A percentile compares a stretch with the other conserved stretches of the same genome.
phyloP scores from a whole-genome alignment of 1,140 invertebrate species.

The Probaryconus sp. region DNA sequence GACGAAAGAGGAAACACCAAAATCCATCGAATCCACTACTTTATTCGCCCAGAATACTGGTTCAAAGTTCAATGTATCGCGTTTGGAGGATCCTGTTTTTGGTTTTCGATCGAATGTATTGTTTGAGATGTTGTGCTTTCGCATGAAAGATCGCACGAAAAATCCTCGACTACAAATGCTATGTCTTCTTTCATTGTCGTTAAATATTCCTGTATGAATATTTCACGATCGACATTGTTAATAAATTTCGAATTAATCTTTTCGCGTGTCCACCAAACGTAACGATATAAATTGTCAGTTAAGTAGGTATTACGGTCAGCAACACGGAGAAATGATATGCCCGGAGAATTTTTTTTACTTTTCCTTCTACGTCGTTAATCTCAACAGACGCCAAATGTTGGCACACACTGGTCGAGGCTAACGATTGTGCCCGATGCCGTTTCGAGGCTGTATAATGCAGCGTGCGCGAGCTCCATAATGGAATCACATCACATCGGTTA shows the following conservation, averaged over 20 bases:
- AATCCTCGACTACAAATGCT: too few relatives aligned
- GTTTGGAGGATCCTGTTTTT: too few relatives aligned
- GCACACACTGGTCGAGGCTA: constrained; percentile 59
- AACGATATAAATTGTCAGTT: constrained; percentile 49
- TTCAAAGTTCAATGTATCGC: too few relatives aligned
- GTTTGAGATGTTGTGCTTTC: too few relatives aligned
- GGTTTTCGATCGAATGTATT: constrained; percentile 5
- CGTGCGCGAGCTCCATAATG: constrained; percentile 70
- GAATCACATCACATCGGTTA: constrained; percentile 77
- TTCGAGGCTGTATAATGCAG: constrained; percentile 55
- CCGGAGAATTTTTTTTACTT: constrained; percentile 56
- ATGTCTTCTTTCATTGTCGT: too few relatives aligned
- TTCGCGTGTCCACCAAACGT: too few relatives aligned
- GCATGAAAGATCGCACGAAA: too few relatives aligned
- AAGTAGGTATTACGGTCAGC: constrained; percentile 49
- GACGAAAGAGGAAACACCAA: constrained; percentile 67
- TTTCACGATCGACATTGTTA: too few relatives aligned
- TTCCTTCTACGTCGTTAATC: constrained; percentile 57
- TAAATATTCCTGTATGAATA: too few relatives aligned
- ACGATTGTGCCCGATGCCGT: constrained; percentile 51
- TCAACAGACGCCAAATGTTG: constrained; percentile 62
- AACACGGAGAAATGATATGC: constrained; percentile 47
- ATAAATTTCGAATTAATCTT: too few relatives aligned
- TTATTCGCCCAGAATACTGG: too few relatives aligned
- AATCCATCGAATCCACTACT: constrained; percentile 14